Conservation (phyloP, 2,113 vertebrate species). For the Peromyscus californicus region DNA sequence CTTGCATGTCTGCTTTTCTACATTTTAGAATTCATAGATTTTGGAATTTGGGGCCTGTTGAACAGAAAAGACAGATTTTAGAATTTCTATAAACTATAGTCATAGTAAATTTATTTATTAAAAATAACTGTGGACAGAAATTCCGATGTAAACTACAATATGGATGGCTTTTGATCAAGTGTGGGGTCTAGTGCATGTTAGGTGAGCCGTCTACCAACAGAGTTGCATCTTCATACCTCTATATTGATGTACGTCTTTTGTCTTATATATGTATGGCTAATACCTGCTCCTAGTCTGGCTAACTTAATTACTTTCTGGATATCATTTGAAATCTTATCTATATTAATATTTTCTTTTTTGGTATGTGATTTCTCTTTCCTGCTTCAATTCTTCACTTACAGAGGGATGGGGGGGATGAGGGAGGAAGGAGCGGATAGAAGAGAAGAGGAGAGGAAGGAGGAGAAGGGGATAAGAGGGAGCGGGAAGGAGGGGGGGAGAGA, state of each 20-base stretch:
- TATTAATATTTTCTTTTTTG: not conserved
- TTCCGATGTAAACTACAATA: not conserved
- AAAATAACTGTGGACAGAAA: slow-evolving; percentile 38
- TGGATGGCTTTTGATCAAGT: not conserved
- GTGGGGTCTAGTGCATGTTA: not conserved
- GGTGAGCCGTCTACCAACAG: not conserved
- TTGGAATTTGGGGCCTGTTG: slow-evolving; percentile 52
- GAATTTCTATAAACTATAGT: slow-evolving; percentile 9
- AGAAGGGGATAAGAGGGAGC: not conserved
- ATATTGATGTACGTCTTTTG: not conserved
- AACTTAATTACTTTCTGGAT: not conserved
- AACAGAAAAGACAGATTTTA: slow-evolving; percentile 40
- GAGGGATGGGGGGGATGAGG: not conserved
- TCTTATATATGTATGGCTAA: not conserved
- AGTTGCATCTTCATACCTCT: not conserved
- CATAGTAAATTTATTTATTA: slow-evolving; percentile 46
- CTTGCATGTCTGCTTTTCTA: not conserved
- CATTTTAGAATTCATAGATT: slow-evolving; percentile 1
- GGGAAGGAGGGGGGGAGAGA: not conserved
- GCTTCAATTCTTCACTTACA: not conserved
- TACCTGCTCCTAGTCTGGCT: not conserved
- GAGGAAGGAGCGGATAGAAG: not conserved
- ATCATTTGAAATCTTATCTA: not conserved
- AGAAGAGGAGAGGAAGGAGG: not conserved
- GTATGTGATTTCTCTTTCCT: not conserved